Evolutionary conservation across 1,140 invertebrate genomes (phyloP).

Genomic region (Drosophila prosaltans): DNA sequence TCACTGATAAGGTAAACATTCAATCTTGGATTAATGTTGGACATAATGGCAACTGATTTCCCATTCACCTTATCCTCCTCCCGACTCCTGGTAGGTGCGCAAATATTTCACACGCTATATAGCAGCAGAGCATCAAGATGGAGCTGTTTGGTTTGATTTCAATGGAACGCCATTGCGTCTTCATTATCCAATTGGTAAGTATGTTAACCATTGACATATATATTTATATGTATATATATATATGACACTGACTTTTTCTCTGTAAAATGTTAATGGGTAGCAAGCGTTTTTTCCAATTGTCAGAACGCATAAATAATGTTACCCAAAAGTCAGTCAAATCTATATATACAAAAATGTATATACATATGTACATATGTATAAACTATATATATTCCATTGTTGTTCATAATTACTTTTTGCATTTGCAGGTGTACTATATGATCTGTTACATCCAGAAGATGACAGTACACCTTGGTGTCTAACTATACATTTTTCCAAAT

Average conservation of each 20-base stretch:
- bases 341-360: too few relatives aligned
- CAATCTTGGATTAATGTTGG: not conserved
- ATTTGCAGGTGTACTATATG: conserved; percentile 89
- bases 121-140: conserved; percentile 91
- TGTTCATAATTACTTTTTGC: not conserved
- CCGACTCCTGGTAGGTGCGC: conserved; percentile 86
- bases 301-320: too few relatives aligned
- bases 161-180: conserved; percentile 96
- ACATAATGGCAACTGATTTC: not conserved
- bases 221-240: not conserved
- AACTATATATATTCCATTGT: too few relatives aligned
- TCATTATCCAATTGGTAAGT: conserved; percentile 96
- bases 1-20: conserved; percentile 93
- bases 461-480: conserved; percentile 95
- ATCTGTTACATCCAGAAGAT: conserved; percentile 88
- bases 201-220: not conserved
- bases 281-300: too few relatives aligned
- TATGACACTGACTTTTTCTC: too few relatives aligned
- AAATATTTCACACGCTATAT: conserved; percentile 95
- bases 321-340: too few relatives aligned
- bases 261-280: too few relatives aligned
- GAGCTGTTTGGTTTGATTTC: conserved; percentile 98
- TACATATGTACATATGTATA: too few relatives aligned
- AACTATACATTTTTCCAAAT: conserved; percentile 97
- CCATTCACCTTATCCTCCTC: not conserved